Evolutionary conservation across 2,797 vertebrate genomes (phyloP).

Genomic region (Carduelis carduelis): DNA sequence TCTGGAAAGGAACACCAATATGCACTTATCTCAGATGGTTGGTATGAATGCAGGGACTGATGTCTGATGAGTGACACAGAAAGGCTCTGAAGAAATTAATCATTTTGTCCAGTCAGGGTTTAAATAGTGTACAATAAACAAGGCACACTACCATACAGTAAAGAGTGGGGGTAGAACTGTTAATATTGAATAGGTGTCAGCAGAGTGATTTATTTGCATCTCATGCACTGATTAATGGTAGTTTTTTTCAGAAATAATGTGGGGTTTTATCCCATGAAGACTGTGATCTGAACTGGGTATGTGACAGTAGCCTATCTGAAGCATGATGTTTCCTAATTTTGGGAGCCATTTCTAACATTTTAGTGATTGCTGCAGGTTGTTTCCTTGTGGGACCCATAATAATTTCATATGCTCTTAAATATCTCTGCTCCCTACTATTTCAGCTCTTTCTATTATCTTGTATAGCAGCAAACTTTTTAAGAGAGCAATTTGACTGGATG

Average conservation of each 20-base stretch:
- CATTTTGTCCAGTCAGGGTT: neutral
- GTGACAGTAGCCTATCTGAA: neutral
- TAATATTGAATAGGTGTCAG: neutral
- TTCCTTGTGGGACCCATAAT: neutral
- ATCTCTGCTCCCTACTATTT: neutral
- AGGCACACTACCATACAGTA: neutral
- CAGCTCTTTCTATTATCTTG: neutral
- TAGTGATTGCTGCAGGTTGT: neutral
- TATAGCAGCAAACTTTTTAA: neutral
- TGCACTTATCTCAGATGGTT: neutral
- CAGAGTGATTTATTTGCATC: conserved; percentile 8
- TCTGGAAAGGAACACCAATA: conserved; percentile 13
- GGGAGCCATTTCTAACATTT: neutral
- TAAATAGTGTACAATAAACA: neutral
- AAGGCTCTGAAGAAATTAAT: conserved; percentile 25
- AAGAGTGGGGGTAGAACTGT: neutral
- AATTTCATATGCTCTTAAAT: neutral
- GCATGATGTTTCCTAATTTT: neutral
- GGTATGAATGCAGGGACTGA: conserved; percentile 15
- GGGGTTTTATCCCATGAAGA: neutral
- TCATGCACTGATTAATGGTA: neutral
- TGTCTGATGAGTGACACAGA: neutral
- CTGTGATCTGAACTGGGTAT: neutral
- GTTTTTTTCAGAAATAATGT: neutral
- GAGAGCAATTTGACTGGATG: neutral